These are phyloP conservation scores for Eupeodes latifasciatus DNA, from an alignment of 2,888 invertebrate genomes.

Conservation along the genomic window DNA sequence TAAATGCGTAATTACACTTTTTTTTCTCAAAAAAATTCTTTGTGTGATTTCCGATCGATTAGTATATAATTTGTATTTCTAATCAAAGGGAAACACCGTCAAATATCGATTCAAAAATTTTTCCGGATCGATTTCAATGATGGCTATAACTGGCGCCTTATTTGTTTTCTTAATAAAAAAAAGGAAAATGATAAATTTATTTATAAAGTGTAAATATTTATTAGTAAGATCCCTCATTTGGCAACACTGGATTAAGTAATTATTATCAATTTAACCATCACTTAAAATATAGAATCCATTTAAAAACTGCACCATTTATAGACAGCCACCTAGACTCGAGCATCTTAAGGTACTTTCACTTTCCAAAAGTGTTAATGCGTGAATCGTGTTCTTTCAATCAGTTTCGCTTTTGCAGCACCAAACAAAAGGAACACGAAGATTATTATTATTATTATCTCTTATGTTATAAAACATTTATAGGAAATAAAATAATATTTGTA, in stretches of 20 bases:
- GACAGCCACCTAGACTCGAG: neutral
- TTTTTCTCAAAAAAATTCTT: too few relatives aligned
- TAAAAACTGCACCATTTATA: neutral
- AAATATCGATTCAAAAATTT: too few relatives aligned
- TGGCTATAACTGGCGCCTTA: too few relatives aligned
- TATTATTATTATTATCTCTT: neutral
- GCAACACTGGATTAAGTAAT: neutral
- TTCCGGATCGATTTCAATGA: too few relatives aligned
- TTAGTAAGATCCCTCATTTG: neutral
- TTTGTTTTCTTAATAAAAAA: too few relatives aligned
- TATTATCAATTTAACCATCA: neutral
- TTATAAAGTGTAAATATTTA: neutral
- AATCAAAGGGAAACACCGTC: too few relatives aligned
- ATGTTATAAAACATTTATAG: constrained; percentile 9
- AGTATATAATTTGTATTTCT: too few relatives aligned
- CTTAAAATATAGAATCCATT: neutral
- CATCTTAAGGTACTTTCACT: constrained; percentile 23
- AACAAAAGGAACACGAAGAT: neutral
- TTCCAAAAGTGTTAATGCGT: constrained; percentile 45
- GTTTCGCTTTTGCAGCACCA: neutral
- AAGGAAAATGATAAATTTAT: too few relatives aligned
- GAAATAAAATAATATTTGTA: constrained; percentile 11
- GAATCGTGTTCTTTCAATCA: constrained; percentile 40
- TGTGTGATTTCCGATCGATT: too few relatives aligned
- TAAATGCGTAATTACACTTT: too few relatives aligned